Evolutionary conservation across 2,797 vertebrate genomes (phyloP).

Genomic region (Cyprinodon diabolis): DNA sequence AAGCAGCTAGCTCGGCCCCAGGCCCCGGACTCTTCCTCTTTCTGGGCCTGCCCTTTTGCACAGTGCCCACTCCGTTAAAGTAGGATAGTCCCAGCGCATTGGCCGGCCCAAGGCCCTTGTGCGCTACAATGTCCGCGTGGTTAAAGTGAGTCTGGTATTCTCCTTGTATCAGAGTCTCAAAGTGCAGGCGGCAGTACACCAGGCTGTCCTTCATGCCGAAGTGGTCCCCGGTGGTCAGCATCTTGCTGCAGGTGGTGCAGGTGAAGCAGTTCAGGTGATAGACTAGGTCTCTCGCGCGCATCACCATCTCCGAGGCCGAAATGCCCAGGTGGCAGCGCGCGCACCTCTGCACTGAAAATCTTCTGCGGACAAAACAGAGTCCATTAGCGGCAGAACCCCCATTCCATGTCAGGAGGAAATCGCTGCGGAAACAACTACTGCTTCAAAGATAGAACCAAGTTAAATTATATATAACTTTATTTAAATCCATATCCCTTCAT

Average conservation of each 20-base stretch:
- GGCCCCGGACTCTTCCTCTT: constrained; percentile 97
- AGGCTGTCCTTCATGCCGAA: constrained; percentile 99
- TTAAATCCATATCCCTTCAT: background rate
- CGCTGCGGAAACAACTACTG: background rate
- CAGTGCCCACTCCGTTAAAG: constrained; percentile 96
- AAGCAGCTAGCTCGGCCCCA: constrained; percentile 93
- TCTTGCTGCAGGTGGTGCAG: constrained; percentile 97
- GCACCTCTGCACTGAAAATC: constrained; percentile 98
- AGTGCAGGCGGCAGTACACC: constrained; percentile 98
- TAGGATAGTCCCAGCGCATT: constrained; percentile 95
- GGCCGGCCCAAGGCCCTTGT: constrained; percentile 90
- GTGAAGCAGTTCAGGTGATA: constrained; percentile 99
- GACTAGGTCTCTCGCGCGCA: constrained; percentile 96
- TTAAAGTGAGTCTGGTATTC: constrained; percentile 96
- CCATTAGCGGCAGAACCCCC: constrained; percentile 19
- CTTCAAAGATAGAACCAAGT: background rate
- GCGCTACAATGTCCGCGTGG: constrained; percentile 91
- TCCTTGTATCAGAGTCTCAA: constrained; percentile 97
- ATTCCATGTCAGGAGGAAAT: background rate
- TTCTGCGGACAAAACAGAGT: constrained; percentile 84
- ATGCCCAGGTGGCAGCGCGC: constrained; percentile 97
- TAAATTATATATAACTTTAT: background rate
- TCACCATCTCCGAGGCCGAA: constrained; percentile 99
- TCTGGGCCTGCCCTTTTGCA: constrained; percentile 95
- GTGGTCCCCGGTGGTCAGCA: constrained; percentile 98